Conservation (phyloP, 2,888 invertebrate genomes). For the Pandemis corylana region DNA sequence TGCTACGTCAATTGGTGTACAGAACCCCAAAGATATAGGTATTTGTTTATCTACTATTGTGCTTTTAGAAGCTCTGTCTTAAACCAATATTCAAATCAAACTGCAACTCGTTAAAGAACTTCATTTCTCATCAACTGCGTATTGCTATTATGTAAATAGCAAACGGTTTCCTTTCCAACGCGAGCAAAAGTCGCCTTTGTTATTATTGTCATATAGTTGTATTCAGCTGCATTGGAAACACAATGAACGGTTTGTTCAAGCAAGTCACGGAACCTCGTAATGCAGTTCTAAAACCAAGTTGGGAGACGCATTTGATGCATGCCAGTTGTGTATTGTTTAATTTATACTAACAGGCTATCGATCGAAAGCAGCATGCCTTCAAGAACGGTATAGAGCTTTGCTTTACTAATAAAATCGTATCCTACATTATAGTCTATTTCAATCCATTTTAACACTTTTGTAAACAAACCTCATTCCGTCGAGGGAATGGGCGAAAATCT, state of each 20-base stretch:
- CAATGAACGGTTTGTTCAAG: slow-evolving; percentile 32
- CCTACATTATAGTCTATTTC: too few species aligned
- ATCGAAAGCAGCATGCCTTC: background rate
- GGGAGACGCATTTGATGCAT: slow-evolving; percentile 23
- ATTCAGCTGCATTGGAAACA: background rate
- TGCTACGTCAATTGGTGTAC: too few species aligned
- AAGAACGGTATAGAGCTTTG: too few species aligned
- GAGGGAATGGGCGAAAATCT: too few species aligned
- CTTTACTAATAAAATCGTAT: too few species aligned
- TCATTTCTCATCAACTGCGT: slow-evolving; percentile 35
- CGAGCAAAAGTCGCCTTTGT: background rate
- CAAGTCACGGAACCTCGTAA: slow-evolving; percentile 26
- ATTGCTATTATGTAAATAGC: slow-evolving; percentile 37
- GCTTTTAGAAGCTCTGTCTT: background rate
- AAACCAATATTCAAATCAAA: slow-evolving; percentile 30
- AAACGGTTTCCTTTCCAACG: background rate
- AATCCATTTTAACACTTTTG: too few species aligned
- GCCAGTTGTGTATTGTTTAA: background rate
- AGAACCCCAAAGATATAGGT: too few species aligned
- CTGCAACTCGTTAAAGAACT: slow-evolving; percentile 39
- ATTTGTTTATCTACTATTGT: too few species aligned
- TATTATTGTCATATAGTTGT: slow-evolving; percentile 1
- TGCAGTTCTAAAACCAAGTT: slow-evolving; percentile 33
- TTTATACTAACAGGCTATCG: background rate
- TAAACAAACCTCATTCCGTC: too few species aligned